Conservation (phyloP, 2,888 invertebrate species). For the Trissolcus japonicus region DNA sequence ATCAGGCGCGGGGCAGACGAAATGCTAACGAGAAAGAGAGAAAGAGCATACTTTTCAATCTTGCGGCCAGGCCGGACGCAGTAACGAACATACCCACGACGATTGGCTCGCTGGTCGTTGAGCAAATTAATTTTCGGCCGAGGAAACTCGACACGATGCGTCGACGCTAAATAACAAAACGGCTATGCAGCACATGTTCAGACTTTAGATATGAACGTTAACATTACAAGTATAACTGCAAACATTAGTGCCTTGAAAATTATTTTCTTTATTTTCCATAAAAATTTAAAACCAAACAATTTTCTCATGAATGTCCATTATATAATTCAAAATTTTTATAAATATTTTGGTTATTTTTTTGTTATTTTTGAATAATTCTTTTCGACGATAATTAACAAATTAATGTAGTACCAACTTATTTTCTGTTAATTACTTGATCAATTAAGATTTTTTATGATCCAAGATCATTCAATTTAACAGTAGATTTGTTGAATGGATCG, state of each 20-base stretch:
- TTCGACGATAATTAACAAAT: too few relatives aligned
- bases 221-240: slow-evolving; percentile 14
- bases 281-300: too few relatives aligned
- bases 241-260: not conserved
- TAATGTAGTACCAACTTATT: too few relatives aligned
- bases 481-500: too few relatives aligned
- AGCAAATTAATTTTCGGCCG: slow-evolving; percentile 61
- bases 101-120: slow-evolving; percentile 58
- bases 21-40: slow-evolving; percentile 55
- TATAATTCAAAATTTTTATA: too few relatives aligned
- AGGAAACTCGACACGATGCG: slow-evolving; percentile 61
- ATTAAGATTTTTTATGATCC: too few relatives aligned
- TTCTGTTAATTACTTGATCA: too few relatives aligned
- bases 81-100: slow-evolving; percentile 58
- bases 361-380: too few relatives aligned
- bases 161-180: slow-evolving; percentile 57
- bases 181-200: slow-evolving; percentile 53
- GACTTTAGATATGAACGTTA: slow-evolving; percentile 54
- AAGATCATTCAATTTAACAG: too few relatives aligned
- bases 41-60: slow-evolving; percentile 59
- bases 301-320: too few relatives aligned
- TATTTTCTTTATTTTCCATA: too few relatives aligned
- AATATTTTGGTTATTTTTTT: too few relatives aligned
- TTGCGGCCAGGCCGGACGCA: slow-evolving; percentile 50
- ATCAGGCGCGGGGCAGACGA: slow-evolving; percentile 53